Evolutionary conservation across 2,113 vertebrate genomes (phyloP).

Genomic region (Trematomus loennbergii): DNA sequence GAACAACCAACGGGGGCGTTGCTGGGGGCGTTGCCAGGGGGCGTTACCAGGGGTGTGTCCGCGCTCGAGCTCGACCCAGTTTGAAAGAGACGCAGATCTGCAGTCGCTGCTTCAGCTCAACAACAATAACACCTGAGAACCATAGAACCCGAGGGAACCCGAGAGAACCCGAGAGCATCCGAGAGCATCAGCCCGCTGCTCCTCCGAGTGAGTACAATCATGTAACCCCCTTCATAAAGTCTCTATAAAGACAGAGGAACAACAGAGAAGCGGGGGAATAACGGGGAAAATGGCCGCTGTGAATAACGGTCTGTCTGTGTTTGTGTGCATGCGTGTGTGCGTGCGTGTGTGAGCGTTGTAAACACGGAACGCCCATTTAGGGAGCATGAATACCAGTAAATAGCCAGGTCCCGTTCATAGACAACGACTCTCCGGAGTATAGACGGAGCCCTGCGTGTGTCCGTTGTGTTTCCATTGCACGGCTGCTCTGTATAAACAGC

Average conservation of each 20-base stretch:
- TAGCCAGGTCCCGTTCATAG: constrained; percentile 37
- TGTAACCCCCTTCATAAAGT: too few species aligned
- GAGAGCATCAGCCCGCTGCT: constrained; percentile 18
- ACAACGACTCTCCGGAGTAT: constrained; percentile 29
- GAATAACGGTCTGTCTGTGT: too few species aligned
- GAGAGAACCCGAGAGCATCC: not conserved
- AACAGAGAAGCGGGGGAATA: constrained; percentile 8
- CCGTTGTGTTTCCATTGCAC: constrained; percentile 21
- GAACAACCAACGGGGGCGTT: constrained; percentile 54
- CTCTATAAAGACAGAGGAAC: too few species aligned
- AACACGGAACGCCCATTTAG: constrained; percentile 68
- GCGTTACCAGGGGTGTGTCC: constrained; percentile 29
- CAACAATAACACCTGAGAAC: constrained; percentile 60
- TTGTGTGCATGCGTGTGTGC: too few species aligned
- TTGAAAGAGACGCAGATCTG: constrained; percentile 73
- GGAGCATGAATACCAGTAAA: constrained; percentile 24
- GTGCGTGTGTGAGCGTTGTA: constrained; percentile 9
- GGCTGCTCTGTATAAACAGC: too few species aligned
- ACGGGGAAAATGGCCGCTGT: constrained; percentile 55
- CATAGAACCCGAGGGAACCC: not conserved
- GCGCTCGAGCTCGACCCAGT: constrained; percentile 69
- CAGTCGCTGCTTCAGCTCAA: constrained; percentile 67
- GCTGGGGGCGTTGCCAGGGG: constrained; percentile 33
- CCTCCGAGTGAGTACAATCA: constrained; percentile 67
- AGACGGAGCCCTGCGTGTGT: constrained; percentile 43